A percentile compares a stretch with the other conserved stretches of the same genome.
Conservation (phyloP, 2,113 vertebrate species). For the Nycticryphes semicollaris region DNA sequence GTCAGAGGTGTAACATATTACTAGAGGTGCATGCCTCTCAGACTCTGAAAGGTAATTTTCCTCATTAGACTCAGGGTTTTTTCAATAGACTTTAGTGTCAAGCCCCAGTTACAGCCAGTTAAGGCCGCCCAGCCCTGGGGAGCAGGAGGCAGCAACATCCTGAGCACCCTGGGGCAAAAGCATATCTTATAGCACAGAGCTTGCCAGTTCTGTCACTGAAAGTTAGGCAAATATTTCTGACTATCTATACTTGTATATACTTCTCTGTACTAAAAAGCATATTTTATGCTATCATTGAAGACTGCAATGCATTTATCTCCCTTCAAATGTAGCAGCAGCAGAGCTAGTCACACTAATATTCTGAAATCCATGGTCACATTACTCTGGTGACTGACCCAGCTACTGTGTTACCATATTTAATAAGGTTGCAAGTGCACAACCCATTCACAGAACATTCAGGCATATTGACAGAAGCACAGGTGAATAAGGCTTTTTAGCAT, state of each 20-base stretch:
- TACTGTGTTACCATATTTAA: neutral
- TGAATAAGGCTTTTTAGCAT: neutral
- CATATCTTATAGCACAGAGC: rapidly evolving
- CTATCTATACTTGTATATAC: neutral
- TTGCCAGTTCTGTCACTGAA: neutral
- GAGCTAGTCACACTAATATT: neutral
- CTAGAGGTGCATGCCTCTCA: neutral
- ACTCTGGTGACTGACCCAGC: neutral
- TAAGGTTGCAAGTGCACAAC: neutral
- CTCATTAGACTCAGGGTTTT: neutral
- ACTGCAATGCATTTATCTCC: neutral
- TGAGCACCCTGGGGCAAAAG: neutral
- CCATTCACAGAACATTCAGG: neutral
- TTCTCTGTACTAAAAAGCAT: neutral
- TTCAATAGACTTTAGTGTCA: neutral
- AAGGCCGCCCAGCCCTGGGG: neutral
- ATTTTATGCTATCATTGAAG: neutral
- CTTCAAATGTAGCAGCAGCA: neutral
- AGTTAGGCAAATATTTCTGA: neutral
- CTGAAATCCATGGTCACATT: neutral
- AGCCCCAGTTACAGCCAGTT: neutral
- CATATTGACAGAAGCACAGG: neutral
- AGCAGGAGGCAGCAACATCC: neutral
- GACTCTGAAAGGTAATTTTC: neutral
- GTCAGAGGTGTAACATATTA: rapidly evolving